Evolutionary conservation across 2,797 vertebrate species (phyloP).

Genomic region (Threskiornis aethiopicus): DNA sequence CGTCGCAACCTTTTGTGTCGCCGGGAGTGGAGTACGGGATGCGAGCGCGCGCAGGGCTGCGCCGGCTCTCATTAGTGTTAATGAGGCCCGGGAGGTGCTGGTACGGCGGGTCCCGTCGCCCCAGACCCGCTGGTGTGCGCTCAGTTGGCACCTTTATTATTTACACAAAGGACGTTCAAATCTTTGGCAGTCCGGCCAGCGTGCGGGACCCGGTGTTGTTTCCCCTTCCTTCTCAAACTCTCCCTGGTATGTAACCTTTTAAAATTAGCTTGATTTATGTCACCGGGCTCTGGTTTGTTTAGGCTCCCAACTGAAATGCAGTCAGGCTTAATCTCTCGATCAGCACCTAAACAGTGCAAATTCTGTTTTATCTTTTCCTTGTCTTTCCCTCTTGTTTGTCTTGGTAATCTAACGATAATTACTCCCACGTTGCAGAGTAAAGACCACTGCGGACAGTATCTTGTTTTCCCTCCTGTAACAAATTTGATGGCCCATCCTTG

Average conservation of each 20-base stretch:
- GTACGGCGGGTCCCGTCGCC: constrained; percentile 9
- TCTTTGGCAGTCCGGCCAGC: neutral
- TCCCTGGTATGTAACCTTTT: constrained; percentile 16
- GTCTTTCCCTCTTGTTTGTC: constrained; percentile 17
- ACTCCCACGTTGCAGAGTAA: neutral
- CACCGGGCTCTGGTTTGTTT: constrained; percentile 16
- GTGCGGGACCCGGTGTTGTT: neutral
- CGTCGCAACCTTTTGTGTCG: constrained; percentile 3
- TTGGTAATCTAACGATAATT: constrained; percentile 20
- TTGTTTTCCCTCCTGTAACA: neutral
- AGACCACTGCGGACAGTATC: neutral
- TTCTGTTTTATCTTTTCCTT: constrained; percentile 20
- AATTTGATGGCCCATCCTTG: neutral
- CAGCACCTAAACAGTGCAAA: constrained; percentile 1
- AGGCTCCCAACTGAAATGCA: constrained; percentile 12
- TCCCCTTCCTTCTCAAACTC: constrained; percentile 26
- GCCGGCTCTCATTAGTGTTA: constrained; percentile 7
- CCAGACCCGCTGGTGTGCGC: neutral
- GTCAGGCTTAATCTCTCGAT: neutral
- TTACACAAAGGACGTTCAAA: constrained; percentile 25
- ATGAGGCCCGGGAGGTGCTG: constrained; percentile 29
- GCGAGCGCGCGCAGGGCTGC: neutral
- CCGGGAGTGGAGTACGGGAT: neutral
- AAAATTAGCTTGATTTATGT: constrained; percentile 41
- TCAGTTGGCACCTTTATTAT: neutral